Base-by-base conservation (phyloP, 2,113 vertebrate species). In the Cyanoderma ruficeps region DNA sequence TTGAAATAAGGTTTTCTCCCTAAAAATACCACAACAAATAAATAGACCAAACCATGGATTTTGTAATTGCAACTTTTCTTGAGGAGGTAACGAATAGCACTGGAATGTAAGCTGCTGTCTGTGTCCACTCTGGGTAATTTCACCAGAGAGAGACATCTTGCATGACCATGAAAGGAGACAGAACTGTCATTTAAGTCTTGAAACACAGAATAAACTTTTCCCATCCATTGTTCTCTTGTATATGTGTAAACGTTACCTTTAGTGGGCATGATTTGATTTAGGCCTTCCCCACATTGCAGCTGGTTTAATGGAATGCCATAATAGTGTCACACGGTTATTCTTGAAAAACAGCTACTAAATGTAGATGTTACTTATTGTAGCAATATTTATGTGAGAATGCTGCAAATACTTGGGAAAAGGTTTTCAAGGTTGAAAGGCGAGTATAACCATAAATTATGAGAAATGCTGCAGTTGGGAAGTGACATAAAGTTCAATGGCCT, bases 341-440 rank as follows among this genome's bases (percentile, higher is more conserved):
- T 94, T 97, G 94, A 96, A 98, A 97, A 98, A 97, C 94, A 97
- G 87, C 97, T 97, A 95, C 94, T 96, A 96, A 95, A 96, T 95
- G 92, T 76, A 97, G 96, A 91, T 96, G 93, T 83, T 96, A 96
- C 97, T 97, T 97, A 97, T 94, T 93, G 91, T 75, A 94, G 94
- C 76, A 95, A 95, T 97, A 97, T 97, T 97, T 97, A 97, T 97
- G 96, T 96, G 96, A 97, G 95, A 97, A 96, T 96, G 95, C 93
- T 87, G 92, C 87, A 97, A 97, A 96, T 96, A 96, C 95, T 97
- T 96, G 90, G 82, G 89, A 84, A 97, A 97, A 97, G 94, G 93
- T 95, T 98, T 97, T 93, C 87, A 95, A 95, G 94, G 94, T 95
- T 83, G 89, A 97, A 96, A 97, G 89, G 86, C 87, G 82, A 89